Percentiles rank a stretch among this genome's conserved stretches.
Conservation (phyloP, 2,113 vertebrate species). For the Coregonus clupeaformis region DNA sequence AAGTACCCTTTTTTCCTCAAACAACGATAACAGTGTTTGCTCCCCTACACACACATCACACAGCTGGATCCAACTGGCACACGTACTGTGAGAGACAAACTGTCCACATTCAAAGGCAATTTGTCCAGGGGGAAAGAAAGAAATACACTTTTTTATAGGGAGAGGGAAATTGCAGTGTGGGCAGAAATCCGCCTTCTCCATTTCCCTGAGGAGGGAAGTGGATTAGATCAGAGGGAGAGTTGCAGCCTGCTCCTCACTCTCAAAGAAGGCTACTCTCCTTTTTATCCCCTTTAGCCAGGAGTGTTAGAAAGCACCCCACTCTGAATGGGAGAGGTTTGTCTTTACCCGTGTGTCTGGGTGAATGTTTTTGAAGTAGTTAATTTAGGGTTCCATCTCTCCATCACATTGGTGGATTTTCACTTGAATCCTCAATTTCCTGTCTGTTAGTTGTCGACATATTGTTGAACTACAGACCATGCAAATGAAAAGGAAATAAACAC, state of each 20-base stretch:
- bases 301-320: neutral
- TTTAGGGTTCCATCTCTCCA: neutral
- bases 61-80: slow-evolving; percentile 31
- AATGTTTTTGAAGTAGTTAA: neutral
- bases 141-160: too few relatives aligned
- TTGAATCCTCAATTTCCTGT: neutral
- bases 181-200: slow-evolving; percentile 76
- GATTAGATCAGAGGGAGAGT: slow-evolving; percentile 68
- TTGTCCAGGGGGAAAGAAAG: slow-evolving; percentile 43
- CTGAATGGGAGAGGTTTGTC: neutral
- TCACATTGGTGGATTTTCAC: neutral
- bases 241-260: slow-evolving; percentile 62
- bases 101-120: slow-evolving; percentile 50
- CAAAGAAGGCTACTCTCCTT: slow-evolving; percentile 59
- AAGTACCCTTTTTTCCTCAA: slow-evolving; percentile 1
- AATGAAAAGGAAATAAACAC: too few relatives aligned
- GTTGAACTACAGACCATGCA: too few relatives aligned
- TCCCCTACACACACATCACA: slow-evolving; percentile 41
- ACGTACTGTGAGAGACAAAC: slow-evolving; percentile 45
- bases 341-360: too few relatives aligned
- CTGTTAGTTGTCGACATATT: too few relatives aligned
- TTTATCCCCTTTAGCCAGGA: slow-evolving; percentile 13
- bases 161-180: slow-evolving; percentile 79
- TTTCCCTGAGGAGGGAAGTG: slow-evolving; percentile 79
- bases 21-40: slow-evolving; percentile 21